Evolutionary conservation across 2,888 invertebrate genomes (phyloP).

Genomic region (Sarcophaga carnaria): DNA sequence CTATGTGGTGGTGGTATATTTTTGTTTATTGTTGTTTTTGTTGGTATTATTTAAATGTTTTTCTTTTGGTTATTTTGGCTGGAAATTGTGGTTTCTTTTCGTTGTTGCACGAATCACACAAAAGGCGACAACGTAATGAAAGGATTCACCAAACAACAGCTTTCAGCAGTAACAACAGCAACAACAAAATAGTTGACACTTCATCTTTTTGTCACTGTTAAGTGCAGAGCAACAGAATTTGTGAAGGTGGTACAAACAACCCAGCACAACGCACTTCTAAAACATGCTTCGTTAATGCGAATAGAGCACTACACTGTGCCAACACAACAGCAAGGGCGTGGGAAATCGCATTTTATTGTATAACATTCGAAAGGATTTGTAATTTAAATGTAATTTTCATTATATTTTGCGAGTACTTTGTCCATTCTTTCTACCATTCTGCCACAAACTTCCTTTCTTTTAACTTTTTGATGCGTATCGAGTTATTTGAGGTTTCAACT

Average conservation of each 20-base stretch:
- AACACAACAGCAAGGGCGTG: not conserved
- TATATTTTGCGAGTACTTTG: not conserved
- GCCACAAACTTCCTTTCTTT: not conserved
- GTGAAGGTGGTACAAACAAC: not conserved
- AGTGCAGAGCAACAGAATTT: slow-evolving; percentile 52
- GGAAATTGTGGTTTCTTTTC: slow-evolving; percentile 46
- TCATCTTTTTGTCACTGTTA: slow-evolving; percentile 37
- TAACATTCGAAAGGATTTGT: slow-evolving; percentile 60
- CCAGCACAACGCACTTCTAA: not conserved
- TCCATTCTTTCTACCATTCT: too few species aligned
- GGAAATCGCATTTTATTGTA: too few species aligned
- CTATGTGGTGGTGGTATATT: slow-evolving; percentile 24
- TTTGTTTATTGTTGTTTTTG: not conserved
- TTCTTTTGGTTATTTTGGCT: slow-evolving; percentile 34
- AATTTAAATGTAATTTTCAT: slow-evolving; percentile 61
- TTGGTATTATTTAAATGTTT: not conserved
- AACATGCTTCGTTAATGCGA: not conserved
- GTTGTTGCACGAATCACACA: not conserved
- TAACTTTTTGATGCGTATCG: not conserved
- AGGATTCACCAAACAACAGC: too few species aligned
- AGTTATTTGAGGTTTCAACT: slow-evolving; percentile 53
- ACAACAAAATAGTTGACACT: too few species aligned
- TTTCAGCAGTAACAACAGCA: too few species aligned
- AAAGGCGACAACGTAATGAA: too few species aligned
- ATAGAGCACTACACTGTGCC: too few species aligned